Conservation (phyloP, 2,797 vertebrate species). For the Chelonia mydas region DNA sequence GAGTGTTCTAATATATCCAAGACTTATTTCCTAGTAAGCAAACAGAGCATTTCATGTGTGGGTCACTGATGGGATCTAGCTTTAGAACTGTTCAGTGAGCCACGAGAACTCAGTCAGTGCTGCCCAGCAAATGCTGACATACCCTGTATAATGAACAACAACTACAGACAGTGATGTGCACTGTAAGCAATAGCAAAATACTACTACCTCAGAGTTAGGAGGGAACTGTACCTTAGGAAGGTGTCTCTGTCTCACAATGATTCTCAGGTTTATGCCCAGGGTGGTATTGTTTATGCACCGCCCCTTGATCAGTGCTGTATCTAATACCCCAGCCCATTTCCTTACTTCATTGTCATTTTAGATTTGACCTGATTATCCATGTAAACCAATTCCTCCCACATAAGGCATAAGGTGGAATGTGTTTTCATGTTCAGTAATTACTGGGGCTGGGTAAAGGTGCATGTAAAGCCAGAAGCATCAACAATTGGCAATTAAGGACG, state of each 20-base stretch:
- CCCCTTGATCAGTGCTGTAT: not conserved
- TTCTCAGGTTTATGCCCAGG: not conserved
- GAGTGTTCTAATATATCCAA: not conserved
- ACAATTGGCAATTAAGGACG: slow-evolving; percentile 12
- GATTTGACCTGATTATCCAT: not conserved
- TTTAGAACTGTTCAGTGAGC: slow-evolving; percentile 20
- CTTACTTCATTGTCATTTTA: not conserved
- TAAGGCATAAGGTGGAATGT: slow-evolving; percentile 27
- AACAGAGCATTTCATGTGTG: not conserved
- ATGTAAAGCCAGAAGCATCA: slow-evolving; percentile 58
- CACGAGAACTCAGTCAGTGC: not conserved
- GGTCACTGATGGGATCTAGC: not conserved
- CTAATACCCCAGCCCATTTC: not conserved
- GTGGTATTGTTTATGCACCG: not conserved
- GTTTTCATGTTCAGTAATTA: slow-evolving; percentile 54
- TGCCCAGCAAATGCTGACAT: not conserved
- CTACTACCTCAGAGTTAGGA: not conserved
- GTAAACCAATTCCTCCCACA: not conserved
- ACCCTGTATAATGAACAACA: not conserved
- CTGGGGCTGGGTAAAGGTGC: slow-evolving; percentile 1
- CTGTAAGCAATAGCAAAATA: not conserved
- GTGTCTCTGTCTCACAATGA: not conserved
- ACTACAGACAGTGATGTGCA: not conserved
- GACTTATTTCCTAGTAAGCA: not conserved
- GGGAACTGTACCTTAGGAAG: not conserved